Evolutionary conservation across 2,797 vertebrate species (phyloP), one percentile per base, ranked within the genome.

Genomic region (Eurystomus glaucurus): DNA sequence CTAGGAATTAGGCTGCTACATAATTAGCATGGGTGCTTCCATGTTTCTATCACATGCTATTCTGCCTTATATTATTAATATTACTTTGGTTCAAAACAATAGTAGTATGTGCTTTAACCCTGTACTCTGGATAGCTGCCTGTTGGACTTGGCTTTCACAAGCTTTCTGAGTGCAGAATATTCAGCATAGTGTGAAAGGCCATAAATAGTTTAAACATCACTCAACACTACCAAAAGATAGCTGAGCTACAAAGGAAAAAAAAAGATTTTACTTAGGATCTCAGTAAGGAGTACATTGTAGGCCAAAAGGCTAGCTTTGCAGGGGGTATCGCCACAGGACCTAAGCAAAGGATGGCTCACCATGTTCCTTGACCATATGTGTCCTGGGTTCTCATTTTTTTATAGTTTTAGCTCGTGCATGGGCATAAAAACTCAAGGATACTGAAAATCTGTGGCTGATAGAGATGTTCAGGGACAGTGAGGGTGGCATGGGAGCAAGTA

Each of bases 281-380:
- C 29, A 31, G 41, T 14, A 84, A 83, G 41, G 16, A 74, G 11
- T 33, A 68, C 39, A 23, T 11, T 41, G 14, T 7, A 26, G 23
- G n/a, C 29, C 43, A 39, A 57, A 61, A 72, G 22, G 50, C 3
- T 35, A 4, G 2, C 29, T 68, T 33, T 77, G 33, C 28, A 91
- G 52, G 16, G 62, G 10, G 14, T 33, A 66, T 23, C 69, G 41
- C 12, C 4, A 1, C 41, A 90, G 86, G 60, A 68, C 9, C 0
- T 1, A 90, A 61, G 10, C 25, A 52, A 3, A 39, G 16, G 39
- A 64, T 23, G 69, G 23, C 41, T 52, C 12, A 71, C 5, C 7
- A 28, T 0, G 0, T 54, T 81, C 21, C 28, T 39, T 91, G 17
- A 60, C 46, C 1, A 0, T 31, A 29, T 2, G 6, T 29, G 18